Percentiles rank a stretch among this genome's conserved stretches.
Conservation (phyloP, 2,113 vertebrate genomes). For the Leptosomus discolor region DNA sequence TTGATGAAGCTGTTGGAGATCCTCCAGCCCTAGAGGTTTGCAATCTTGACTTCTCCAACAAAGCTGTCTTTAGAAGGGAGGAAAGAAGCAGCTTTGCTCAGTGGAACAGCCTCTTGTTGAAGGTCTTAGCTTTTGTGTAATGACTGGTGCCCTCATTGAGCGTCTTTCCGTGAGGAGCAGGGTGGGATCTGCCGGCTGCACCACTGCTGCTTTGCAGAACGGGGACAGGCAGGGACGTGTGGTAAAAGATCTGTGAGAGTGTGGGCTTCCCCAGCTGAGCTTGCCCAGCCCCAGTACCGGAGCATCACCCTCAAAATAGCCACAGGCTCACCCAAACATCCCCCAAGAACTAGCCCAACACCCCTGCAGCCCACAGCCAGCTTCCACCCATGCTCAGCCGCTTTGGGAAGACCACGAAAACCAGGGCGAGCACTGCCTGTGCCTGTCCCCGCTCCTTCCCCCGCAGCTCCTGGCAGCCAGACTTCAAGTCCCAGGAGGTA, state of each 20-base stretch:
- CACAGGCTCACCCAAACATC: background rate
- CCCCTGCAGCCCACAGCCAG: background rate
- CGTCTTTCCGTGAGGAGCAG: background rate
- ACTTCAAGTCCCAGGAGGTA: background rate
- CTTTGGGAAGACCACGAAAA: background rate
- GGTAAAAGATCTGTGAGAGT: background rate
- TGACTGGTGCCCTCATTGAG: accelerated
- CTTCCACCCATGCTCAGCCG: background rate
- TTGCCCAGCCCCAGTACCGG: background rate
- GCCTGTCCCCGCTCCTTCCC: background rate
- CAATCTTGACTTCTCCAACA: background rate
- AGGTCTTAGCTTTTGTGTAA: background rate
- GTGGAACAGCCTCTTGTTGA: background rate
- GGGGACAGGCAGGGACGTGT: background rate
- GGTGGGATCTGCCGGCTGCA: background rate
- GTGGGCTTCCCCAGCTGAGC: background rate
- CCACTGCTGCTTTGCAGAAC: background rate
- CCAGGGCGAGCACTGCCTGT: background rate
- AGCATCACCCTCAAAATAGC: background rate
- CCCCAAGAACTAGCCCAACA: accelerated
- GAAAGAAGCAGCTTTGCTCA: background rate
- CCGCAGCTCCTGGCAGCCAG: background rate
- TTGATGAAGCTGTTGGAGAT: background rate
- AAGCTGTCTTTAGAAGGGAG: background rate
- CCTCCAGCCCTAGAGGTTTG: background rate